These are phyloP conservation scores for Huso huso DNA, from an alignment of 2,797 vertebrate species.

Conservation along the genomic window DNA sequence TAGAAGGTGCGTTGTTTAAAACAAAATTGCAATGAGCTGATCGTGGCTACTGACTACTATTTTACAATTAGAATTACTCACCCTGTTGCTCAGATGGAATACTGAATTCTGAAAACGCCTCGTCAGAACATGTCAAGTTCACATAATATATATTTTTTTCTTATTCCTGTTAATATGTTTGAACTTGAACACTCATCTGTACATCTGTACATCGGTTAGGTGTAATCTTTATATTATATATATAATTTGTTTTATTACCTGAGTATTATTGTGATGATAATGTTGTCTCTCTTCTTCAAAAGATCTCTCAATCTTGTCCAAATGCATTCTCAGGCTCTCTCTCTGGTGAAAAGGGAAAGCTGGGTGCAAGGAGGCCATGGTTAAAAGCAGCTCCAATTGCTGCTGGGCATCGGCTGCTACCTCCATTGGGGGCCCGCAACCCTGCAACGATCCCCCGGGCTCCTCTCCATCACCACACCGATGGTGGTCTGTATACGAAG, in stretches of 20 bases:
- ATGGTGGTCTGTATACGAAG: constrained; percentile 30
- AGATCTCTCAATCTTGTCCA: constrained; percentile 63
- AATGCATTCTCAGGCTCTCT: constrained; percentile 69
- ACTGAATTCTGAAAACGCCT: too few species aligned
- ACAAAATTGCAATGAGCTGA: too few species aligned
- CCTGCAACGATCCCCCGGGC: constrained; percentile 32
- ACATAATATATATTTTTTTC: too few species aligned
- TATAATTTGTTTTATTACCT: constrained; percentile 35
- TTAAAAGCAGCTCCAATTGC: constrained; percentile 81
- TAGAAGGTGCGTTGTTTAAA: too few species aligned
- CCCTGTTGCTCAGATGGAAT: too few species aligned
- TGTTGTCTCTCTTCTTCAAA: constrained; percentile 39
- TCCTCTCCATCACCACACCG: constrained; percentile 32
- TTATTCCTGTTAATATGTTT: too few species aligned
- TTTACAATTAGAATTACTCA: too few species aligned
- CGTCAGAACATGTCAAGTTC: too few species aligned
- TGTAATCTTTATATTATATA: too few species aligned
- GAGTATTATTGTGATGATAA: constrained; percentile 28
- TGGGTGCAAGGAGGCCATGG: constrained; percentile 87
- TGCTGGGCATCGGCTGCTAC: constrained; percentile 57
- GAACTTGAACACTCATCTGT: too few species aligned
- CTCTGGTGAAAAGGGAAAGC: constrained; percentile 89
- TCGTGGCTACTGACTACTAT: too few species aligned
- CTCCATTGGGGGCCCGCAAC: constrained; percentile 33
- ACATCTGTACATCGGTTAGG: too few species aligned